Percentiles rank a stretch among this genome's conserved stretches.
phyloP scores from a whole-genome alignment of 2,888 invertebrate species.

The Napeogenes inachia region DNA sequence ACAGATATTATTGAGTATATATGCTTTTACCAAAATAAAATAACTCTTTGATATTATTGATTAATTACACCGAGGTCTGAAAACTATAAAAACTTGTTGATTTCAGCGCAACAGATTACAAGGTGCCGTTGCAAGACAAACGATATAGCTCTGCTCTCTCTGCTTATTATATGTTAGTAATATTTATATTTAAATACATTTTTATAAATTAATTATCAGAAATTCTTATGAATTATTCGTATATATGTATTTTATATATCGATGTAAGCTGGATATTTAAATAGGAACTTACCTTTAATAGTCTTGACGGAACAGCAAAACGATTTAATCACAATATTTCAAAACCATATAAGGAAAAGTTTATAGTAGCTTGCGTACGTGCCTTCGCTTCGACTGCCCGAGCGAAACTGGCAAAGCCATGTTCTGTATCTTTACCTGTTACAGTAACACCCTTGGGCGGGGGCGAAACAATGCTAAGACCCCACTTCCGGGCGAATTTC shows the following conservation, averaged over 20 bases:
- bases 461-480: conserved; percentile 16
- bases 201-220: too few relatives aligned
- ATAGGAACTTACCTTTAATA: conserved; percentile 17
- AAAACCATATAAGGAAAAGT: conserved; percentile 24
- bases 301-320: background rate
- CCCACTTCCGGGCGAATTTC: conserved; percentile 12
- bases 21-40: too few relatives aligned
- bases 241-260: background rate
- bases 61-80: background rate
- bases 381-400: conserved; percentile 25
- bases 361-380: conserved; percentile 19
- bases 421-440: conserved; percentile 63
- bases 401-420: conserved; percentile 37
- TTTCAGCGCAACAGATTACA: conserved; percentile 51
- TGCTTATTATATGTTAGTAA: too few relatives aligned
- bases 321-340: conserved; percentile 20
- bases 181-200: background rate
- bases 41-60: too few relatives aligned
- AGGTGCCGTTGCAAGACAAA: too few relatives aligned
- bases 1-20: too few relatives aligned
- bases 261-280: background rate
- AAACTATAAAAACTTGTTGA: conserved; percentile 50
- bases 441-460: conserved; percentile 39
- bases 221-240: too few relatives aligned
- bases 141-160: background rate